Percentiles rank a stretch among this genome's conserved stretches.
Conservation (phyloP, 92 coral and sea anemone species). For the Palythoa grandis region DNA sequence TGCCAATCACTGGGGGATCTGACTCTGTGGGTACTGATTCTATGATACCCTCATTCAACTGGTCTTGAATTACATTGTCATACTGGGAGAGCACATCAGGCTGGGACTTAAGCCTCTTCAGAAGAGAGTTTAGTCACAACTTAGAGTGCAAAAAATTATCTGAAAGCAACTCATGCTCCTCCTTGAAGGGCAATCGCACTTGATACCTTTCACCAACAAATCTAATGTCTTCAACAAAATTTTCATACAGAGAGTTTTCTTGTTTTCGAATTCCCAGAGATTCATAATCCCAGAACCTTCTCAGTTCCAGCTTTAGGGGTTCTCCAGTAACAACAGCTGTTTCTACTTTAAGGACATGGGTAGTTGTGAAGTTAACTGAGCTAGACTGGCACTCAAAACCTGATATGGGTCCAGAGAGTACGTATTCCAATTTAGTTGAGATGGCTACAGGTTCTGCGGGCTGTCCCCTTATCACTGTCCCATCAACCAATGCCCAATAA, state of each 20-base stretch:
- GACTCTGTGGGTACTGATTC: background rate
- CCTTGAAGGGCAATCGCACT: slow-evolving; percentile 60
- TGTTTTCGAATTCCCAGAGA: slow-evolving; percentile 43
- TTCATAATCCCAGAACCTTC: slow-evolving; percentile 60
- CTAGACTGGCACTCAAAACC: background rate
- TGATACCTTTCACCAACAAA: slow-evolving; percentile 53
- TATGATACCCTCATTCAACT: background rate
- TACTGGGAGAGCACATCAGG: slow-evolving; percentile 33
- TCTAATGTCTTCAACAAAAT: slow-evolving; percentile 38
- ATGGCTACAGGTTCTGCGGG: slow-evolving; percentile 1
- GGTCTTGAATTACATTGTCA: slow-evolving; percentile 27
- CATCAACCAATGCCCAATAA: background rate
- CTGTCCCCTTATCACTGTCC: background rate
- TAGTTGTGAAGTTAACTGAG: too few relatives aligned
- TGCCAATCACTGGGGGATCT: background rate
- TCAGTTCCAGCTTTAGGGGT: background rate
- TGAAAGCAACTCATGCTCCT: slow-evolving; percentile 50
- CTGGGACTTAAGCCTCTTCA: background rate
- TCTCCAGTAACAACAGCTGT: too few relatives aligned
- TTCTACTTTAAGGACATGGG: too few relatives aligned
- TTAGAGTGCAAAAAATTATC: slow-evolving; percentile 48
- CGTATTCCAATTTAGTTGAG: background rate
- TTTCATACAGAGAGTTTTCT: slow-evolving; percentile 46
- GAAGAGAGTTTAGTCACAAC: background rate
- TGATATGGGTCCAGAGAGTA: background rate